phyloP scores from a whole-genome alignment of 2,888 invertebrate genomes.

The Oscheius onirici region DNA sequence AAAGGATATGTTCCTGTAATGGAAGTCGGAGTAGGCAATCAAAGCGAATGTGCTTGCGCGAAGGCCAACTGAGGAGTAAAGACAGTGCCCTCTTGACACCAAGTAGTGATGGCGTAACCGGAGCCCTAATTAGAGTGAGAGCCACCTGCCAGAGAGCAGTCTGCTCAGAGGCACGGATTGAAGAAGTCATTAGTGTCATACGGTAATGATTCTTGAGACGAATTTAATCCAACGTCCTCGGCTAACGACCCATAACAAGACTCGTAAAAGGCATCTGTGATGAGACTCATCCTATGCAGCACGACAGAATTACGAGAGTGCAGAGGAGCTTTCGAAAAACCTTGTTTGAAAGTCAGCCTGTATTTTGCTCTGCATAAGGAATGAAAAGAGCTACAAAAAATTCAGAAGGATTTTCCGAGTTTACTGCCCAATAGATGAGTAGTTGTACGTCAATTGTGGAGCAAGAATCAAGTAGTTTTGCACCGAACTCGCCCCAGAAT shows the following conservation, averaged over 20 bases:
- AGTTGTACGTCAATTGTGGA: no score
- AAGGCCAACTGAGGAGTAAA: slow-evolving; percentile 5
- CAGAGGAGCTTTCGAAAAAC: no score
- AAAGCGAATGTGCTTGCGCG: slow-evolving; percentile 27
- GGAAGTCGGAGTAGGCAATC: slow-evolving; percentile 30
- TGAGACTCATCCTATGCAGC: slow-evolving; percentile 13
- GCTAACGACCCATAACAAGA: slow-evolving; percentile 30
- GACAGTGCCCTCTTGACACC: not conserved
- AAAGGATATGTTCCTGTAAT: slow-evolving; percentile 32
- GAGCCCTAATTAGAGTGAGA: slow-evolving; percentile 21
- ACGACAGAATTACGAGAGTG: no score
- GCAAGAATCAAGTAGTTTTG: no score
- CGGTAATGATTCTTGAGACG: slow-evolving; percentile 27
- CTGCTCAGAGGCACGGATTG: slow-evolving; percentile 8
- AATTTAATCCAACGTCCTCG: slow-evolving; percentile 29
- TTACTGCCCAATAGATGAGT: no score
- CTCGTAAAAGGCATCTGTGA: slow-evolving; percentile 33
- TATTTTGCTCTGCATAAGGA: no score
- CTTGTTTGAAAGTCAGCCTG: no score
- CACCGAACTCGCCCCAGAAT: no score
- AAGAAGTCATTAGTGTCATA: slow-evolving; percentile 10
- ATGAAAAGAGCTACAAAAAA: no score
- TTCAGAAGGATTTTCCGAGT: no score
- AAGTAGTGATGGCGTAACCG: slow-evolving; percentile 16
- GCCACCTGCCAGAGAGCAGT: slow-evolving; percentile 21